Percentiles rank a stretch among this genome's conserved stretches.
Conservation (phyloP, 2,113 vertebrate species). For the Aldabrachelys gigantea region DNA sequence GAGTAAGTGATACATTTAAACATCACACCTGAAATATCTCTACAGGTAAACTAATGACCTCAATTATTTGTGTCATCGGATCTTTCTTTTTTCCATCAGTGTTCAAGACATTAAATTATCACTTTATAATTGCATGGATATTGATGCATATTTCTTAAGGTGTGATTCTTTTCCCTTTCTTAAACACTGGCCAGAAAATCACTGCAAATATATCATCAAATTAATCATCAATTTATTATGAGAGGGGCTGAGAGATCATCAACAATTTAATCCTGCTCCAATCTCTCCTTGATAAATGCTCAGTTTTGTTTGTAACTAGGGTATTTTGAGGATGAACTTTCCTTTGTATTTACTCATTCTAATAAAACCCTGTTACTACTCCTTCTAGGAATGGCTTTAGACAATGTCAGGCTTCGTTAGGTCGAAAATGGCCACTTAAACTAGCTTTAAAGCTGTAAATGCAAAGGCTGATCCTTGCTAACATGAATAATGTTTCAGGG, state of each 20-base stretch:
- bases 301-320: conserved; percentile 59
- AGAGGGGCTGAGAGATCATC: conserved; percentile 28
- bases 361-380: conserved; percentile 25
- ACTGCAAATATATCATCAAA: conserved; percentile 56
- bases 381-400: conserved; percentile 42
- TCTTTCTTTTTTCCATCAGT: conserved; percentile 54
- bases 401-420: conserved; percentile 47
- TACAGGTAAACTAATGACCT: conserved; percentile 34
- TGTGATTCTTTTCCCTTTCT: conserved; percentile 19
- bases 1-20: conserved; percentile 84
- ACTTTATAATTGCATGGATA: conserved; percentile 53
- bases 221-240: conserved; percentile 66
- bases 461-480: conserved; percentile 33
- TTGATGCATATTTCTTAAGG: conserved; percentile 35
- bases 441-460: conserved; percentile 38
- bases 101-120: conserved; percentile 53
- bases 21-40: conserved; percentile 58
- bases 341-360: conserved; percentile 58
- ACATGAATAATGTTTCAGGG: neutral
- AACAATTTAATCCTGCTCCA: conserved; percentile 15
- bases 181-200: conserved; percentile 60
- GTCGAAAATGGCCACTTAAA: neutral
- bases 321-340: conserved; percentile 38
- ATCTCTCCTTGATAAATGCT: conserved; percentile 28
- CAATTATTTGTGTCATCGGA: neutral